These are phyloP conservation scores for Physella acuta DNA, from an alignment of 1,140 invertebrate species.

Conservation along the genomic window DNA sequence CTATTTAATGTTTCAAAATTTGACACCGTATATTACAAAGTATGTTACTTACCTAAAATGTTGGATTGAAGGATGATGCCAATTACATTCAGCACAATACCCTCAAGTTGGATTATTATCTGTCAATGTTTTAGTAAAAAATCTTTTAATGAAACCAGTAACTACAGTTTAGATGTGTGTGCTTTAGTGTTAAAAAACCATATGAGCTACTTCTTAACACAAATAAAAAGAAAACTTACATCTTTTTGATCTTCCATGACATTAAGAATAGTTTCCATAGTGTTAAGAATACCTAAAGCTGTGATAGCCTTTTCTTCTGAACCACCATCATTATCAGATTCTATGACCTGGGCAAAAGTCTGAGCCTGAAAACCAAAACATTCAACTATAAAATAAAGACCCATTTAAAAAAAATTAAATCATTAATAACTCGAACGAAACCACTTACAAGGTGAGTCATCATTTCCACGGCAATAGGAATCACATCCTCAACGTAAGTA, in stretches of 20 bases:
- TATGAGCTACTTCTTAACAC: too few species aligned
- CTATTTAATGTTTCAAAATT: too few species aligned
- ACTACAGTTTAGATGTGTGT: too few species aligned
- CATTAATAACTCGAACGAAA: not conserved
- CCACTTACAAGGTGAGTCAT: slow-evolving; percentile 77
- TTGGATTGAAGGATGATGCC: slow-evolving; percentile 83
- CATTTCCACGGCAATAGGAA: slow-evolving; percentile 92
- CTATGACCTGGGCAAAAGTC: slow-evolving; percentile 85
- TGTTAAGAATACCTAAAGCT: slow-evolving; percentile 94
- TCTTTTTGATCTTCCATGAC: slow-evolving; percentile 88
- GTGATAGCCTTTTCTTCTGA: slow-evolving; percentile 96
- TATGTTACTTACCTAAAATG: slow-evolving; percentile 75
- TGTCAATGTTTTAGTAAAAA: too few species aligned
- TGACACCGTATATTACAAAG: too few species aligned
- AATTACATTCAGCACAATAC: slow-evolving; percentile 89
- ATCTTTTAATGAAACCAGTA: too few species aligned
- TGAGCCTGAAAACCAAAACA: slow-evolving; percentile 66
- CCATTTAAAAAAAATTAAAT: not conserved
- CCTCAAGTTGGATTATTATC: slow-evolving; percentile 87
- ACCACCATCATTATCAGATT: slow-evolving; percentile 73
- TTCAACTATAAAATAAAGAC: too few species aligned
- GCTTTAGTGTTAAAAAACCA: too few species aligned
- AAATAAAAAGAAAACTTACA: slow-evolving; percentile 42
- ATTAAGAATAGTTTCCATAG: slow-evolving; percentile 90
- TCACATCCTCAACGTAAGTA: slow-evolving; percentile 85